phyloP scores from a whole-genome alignment of 2,797 vertebrate genomes.

The Potorous gilbertii region DNA sequence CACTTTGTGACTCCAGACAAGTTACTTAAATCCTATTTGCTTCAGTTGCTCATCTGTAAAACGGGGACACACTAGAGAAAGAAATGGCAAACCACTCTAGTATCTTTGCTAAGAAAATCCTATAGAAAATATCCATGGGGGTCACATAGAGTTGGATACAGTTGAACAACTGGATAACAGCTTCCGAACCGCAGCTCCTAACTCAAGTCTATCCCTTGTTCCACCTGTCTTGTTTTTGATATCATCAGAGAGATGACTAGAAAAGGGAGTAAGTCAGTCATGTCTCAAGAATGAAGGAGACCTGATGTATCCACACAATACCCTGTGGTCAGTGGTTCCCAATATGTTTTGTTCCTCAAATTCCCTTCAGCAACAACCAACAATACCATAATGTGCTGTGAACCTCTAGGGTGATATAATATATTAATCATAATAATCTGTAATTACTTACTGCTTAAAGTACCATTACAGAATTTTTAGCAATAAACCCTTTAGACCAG shows the following conservation, averaged over 20 bases:
- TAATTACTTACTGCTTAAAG: neutral
- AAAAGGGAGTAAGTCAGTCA: neutral
- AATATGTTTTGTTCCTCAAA: neutral
- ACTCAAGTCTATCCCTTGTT: neutral
- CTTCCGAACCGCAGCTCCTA: neutral
- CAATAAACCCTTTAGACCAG: neutral
- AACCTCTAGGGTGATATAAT: neutral
- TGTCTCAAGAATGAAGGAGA: neutral
- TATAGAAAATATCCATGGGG: neutral
- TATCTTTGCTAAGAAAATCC: neutral
- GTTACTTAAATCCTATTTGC: neutral
- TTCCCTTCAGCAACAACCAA: neutral
- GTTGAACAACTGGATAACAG: neutral
- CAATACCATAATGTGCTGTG: neutral
- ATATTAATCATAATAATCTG: neutral
- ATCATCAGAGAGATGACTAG: neutral
- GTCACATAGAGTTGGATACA: neutral
- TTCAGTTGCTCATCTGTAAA: neutral
- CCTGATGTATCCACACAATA: neutral
- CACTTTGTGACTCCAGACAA: neutral
- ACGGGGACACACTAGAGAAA: neutral
- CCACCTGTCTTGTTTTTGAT: neutral
- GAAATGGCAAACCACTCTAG: neutral
- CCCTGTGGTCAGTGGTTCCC: neutral
- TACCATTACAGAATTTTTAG: neutral